Conservation (phyloP, 2,113 vertebrate genomes). For the Psilopsiagon aymara region DNA sequence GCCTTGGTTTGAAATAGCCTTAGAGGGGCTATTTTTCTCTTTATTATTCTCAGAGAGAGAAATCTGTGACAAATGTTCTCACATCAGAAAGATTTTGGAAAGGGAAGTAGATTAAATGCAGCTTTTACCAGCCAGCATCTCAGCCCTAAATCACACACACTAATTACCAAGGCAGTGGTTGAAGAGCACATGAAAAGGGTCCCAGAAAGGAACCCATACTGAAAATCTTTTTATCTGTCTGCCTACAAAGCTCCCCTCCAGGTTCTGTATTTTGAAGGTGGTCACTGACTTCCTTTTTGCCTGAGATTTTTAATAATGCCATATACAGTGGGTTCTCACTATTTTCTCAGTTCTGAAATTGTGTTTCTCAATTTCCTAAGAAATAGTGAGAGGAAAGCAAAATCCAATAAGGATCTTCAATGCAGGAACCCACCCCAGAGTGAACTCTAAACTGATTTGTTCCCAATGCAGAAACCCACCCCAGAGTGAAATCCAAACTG, state of each 20-base stretch:
- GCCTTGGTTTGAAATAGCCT: background rate
- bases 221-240: no score
- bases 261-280: background rate
- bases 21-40: background rate
- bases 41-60: background rate
- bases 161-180: background rate
- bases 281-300: background rate
- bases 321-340: background rate
- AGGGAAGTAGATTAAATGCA: background rate
- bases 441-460: background rate
- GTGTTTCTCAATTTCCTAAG: background rate
- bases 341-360: background rate
- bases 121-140: background rate
- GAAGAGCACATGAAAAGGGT: background rate
- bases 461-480: fast-evolving
- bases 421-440: fast-evolving
- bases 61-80: background rate
- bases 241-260: background rate
- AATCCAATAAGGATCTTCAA: background rate
- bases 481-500: background rate
- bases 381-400: background rate
- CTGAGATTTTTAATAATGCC: background rate
- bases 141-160: background rate
- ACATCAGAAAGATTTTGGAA: background rate
- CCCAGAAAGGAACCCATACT: background rate